These are phyloP conservation scores for Dendropsophus ebraccatus DNA, from an alignment of 2,113 vertebrate species.

Conservation along the genomic window DNA sequence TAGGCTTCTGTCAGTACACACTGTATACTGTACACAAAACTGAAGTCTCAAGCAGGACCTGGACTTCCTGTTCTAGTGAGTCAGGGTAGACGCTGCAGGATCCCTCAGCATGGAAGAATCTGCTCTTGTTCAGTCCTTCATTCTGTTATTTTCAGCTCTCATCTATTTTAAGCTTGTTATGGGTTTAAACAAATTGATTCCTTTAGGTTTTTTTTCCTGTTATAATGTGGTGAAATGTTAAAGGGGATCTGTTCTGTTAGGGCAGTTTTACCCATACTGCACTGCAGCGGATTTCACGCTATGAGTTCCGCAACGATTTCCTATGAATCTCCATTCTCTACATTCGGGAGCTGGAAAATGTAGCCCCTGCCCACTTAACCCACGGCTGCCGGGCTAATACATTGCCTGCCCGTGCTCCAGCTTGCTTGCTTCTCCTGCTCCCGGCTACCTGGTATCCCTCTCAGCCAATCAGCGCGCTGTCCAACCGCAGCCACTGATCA, in stretches of 20 bases:
- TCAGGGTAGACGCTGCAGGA: not conserved
- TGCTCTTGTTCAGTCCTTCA: not conserved
- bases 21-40: conserved; percentile 42
- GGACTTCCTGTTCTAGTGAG: conserved; percentile 40
- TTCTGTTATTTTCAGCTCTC: not conserved
- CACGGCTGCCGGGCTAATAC: too few relatives aligned
- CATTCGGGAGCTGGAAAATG: too few relatives aligned
- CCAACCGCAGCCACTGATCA: too few relatives aligned
- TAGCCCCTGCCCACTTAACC: too few relatives aligned
- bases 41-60: not conserved
- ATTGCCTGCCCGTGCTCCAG: too few relatives aligned
- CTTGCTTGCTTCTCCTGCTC: too few relatives aligned
- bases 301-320: too few relatives aligned
- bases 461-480: too few relatives aligned
- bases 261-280: too few relatives aligned
- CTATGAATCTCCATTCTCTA: too few relatives aligned
- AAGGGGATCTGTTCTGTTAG: not conserved
- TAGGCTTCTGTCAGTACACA: not conserved
- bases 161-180: conserved; percentile 1
- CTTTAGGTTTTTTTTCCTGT: not conserved
- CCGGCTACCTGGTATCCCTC: too few relatives aligned
- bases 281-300: too few relatives aligned
- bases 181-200: conserved; percentile 4
- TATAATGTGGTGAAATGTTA: not conserved
- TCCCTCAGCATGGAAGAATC: not conserved